Conservation (phyloP, 2,113 vertebrate species). For the Nanger granti region DNA sequence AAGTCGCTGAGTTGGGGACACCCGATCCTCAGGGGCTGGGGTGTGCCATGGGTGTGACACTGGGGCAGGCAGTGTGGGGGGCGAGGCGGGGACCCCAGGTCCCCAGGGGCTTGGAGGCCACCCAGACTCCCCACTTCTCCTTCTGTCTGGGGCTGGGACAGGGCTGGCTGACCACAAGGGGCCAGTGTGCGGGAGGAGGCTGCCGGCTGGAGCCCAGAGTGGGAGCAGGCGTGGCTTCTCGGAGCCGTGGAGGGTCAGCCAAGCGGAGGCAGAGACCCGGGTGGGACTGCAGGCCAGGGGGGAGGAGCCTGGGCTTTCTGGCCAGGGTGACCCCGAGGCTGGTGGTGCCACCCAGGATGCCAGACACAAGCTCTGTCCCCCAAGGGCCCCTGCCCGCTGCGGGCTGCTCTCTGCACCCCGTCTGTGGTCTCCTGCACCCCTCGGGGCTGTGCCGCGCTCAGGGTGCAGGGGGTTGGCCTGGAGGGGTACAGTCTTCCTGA, state of each 20-base stretch:
- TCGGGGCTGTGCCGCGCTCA: fast-evolving
- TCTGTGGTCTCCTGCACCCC: background rate
- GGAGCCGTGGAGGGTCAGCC: background rate
- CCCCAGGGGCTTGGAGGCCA: background rate
- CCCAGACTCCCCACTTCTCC: background rate
- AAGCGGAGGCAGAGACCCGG: background rate
- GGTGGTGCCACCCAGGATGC: background rate
- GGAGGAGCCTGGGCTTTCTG: background rate
- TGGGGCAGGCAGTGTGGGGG: background rate
- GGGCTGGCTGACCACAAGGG: background rate
- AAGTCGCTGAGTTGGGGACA: constrained; percentile 58
- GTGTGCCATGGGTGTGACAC: background rate
- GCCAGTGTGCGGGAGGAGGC: fast-evolving
- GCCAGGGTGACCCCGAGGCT: background rate
- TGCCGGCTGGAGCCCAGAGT: background rate
- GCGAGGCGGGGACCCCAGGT: background rate
- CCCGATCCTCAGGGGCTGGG: constrained; percentile 28
- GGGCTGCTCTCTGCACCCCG: background rate
- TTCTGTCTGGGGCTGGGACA: background rate
- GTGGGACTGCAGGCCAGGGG: background rate
- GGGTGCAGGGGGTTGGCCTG: background rate
- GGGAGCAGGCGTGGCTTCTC: background rate
- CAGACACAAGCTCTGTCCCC: background rate
- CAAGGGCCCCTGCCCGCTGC: background rate
- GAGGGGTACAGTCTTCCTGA: background rate